Evolutionary conservation across 2,888 invertebrate species (phyloP).

Genomic region (Brenthis hecate): DNA sequence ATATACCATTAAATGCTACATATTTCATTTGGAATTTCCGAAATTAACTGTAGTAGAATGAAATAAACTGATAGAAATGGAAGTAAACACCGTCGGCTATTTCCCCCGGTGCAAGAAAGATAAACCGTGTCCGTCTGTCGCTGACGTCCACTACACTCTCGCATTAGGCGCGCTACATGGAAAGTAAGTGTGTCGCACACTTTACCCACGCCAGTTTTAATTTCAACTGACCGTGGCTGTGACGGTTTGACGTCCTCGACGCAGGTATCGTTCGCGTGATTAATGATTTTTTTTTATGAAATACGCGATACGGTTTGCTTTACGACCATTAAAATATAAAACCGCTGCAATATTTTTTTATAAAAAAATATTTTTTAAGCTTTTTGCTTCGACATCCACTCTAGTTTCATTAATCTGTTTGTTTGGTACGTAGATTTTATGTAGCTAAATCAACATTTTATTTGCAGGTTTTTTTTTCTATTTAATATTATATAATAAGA

Average conservation of each 20-base stretch:
- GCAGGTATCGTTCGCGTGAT: constrained; percentile 48
- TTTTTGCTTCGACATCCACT: constrained; percentile 6
- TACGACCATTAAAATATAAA: constrained; percentile 9
- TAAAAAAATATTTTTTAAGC: constrained; percentile 15
- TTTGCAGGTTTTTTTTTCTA: background rate
- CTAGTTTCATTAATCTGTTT: constrained; percentile 15
- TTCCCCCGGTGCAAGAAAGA: constrained; percentile 73
- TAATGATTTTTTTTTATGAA: constrained; percentile 31
- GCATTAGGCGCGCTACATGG: constrained; percentile 75
- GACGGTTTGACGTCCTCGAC: constrained; percentile 71
- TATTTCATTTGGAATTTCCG: background rate
- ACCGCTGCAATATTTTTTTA: constrained; percentile 12
- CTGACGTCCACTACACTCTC: constrained; percentile 74
- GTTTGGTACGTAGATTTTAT: background rate
- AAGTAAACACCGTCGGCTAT: constrained; percentile 70
- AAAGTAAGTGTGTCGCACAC: constrained; percentile 75
- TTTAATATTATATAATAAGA: background rate
- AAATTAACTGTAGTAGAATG: constrained; percentile 13
- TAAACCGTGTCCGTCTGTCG: constrained; percentile 71
- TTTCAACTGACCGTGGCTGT: constrained; percentile 70
- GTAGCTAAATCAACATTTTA: background rate
- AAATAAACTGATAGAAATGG: constrained; percentile 46
- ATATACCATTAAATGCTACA: no score
- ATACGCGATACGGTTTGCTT: constrained; percentile 18
- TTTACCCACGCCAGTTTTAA: constrained; percentile 77